A percentile compares a stretch with the other conserved stretches of the same genome.
Evolutionary conservation across 1,140 invertebrate genomes (phyloP).

Genomic region (Pteromalus puparum): DNA sequence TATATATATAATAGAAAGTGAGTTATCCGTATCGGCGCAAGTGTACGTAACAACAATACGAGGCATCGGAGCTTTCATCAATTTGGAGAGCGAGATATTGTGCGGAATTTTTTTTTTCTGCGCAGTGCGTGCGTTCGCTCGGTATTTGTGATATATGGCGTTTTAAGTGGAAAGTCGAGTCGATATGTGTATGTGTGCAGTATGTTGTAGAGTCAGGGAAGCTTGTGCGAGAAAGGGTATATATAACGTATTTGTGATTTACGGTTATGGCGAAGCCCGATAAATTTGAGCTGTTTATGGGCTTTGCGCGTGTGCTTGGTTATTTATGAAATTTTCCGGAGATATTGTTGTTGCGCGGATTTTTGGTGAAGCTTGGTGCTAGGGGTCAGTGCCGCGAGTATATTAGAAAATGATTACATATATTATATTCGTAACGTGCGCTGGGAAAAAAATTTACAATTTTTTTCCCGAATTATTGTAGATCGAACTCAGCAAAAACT

Average conservation of each 20-base stretch:
- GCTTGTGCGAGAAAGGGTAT: neutral
- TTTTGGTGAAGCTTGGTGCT: neutral
- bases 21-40: neutral
- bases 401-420: no score
- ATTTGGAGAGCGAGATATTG: slow-evolving; percentile 23
- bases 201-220: neutral
- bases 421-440: no score
- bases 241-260: slow-evolving; percentile 6
- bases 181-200: neutral
- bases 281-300: neutral
- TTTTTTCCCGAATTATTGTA: no score
- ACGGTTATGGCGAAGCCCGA: neutral
- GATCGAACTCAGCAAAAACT: neutral
- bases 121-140: neutral
- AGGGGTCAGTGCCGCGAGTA: no score
- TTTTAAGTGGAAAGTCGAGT: slow-evolving; percentile 38
- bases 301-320: neutral
- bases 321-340: slow-evolving; percentile 33
- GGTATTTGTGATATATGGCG: slow-evolving; percentile 3
- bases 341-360: neutral
- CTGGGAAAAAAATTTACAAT: no score
- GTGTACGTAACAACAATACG: neutral
- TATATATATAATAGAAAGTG: neutral
- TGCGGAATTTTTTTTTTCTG: neutral
- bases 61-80: slow-evolving; percentile 33